phyloP scores from a whole-genome alignment of 2,797 vertebrate genomes.

The Octomys mimax region DNA sequence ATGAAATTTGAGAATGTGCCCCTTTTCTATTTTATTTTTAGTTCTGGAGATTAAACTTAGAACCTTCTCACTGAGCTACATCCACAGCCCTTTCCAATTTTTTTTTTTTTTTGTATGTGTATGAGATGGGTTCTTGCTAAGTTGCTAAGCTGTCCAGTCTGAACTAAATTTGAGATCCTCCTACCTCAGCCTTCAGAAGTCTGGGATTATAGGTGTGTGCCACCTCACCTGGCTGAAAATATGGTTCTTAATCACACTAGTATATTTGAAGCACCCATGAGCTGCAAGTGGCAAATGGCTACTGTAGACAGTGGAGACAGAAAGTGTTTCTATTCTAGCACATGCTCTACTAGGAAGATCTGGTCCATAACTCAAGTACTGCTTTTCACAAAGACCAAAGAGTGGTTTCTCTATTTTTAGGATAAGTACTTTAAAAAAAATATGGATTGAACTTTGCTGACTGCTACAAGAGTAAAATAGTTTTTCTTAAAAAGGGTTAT shows the following conservation, averaged over 20 bases:
- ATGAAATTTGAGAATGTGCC: neutral
- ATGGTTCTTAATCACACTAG: neutral
- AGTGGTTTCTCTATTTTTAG: neutral
- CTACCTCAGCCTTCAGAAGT: neutral
- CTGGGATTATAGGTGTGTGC: neutral
- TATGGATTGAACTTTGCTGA: neutral
- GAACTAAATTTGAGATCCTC: neutral
- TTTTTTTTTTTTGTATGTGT: neutral
- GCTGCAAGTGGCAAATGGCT: neutral
- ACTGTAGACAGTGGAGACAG: neutral
- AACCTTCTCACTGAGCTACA: neutral
- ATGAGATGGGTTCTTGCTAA: neutral
- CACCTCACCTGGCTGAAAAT: neutral
- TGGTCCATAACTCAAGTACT: neutral
- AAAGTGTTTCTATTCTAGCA: neutral
- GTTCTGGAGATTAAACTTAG: neutral
- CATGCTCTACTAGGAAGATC: neutral
- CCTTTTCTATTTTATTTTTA: neutral
- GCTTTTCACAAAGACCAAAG: neutral
- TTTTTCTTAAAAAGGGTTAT: neutral
- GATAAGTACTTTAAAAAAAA: neutral
- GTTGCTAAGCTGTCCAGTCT: neutral
- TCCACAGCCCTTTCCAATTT: neutral
- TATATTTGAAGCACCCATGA: neutral
- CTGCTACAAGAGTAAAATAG: neutral